phyloP scores from a whole-genome alignment of 2,888 invertebrate species.

The Parasteatoda lunata region DNA sequence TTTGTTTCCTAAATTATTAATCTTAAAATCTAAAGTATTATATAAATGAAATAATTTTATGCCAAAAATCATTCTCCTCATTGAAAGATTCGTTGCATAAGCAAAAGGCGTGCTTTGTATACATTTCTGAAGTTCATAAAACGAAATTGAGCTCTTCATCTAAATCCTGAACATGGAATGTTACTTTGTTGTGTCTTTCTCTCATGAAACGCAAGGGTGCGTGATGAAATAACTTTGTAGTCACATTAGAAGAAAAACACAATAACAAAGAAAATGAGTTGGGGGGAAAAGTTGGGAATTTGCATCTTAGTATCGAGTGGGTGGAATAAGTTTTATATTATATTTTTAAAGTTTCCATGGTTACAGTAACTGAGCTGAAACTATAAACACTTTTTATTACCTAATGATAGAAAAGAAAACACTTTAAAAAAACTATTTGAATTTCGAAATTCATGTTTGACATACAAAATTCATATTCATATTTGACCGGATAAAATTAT shows the following conservation, averaged over 20 bases:
- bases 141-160: neutral
- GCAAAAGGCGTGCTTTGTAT: too few relatives aligned
- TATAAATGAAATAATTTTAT: too few relatives aligned
- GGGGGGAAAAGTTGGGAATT: constrained; percentile 27
- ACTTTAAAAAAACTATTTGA: too few relatives aligned
- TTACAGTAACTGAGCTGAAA: neutral
- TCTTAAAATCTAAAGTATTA: too few relatives aligned
- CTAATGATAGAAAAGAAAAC: too few relatives aligned
- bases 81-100: too few relatives aligned
- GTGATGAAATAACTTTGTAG: constrained; percentile 30
- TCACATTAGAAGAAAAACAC: constrained; percentile 11
- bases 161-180: constrained; percentile 44
- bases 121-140: too few relatives aligned
- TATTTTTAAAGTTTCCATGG: constrained; percentile 10
- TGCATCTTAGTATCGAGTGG: constrained; percentile 50
- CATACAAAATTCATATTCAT: too few relatives aligned
- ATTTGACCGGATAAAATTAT: too few relatives aligned
- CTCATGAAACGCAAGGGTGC: constrained; percentile 24
- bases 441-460: too few relatives aligned
- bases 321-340: constrained; percentile 6
- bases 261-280: constrained; percentile 8
- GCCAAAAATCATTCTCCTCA: too few relatives aligned
- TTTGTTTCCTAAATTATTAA: too few relatives aligned
- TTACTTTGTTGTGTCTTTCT: constrained; percentile 23
- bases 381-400: neutral